Conservation (phyloP, 2,797 vertebrate species). For the Mormyrops attenuatus region DNA sequence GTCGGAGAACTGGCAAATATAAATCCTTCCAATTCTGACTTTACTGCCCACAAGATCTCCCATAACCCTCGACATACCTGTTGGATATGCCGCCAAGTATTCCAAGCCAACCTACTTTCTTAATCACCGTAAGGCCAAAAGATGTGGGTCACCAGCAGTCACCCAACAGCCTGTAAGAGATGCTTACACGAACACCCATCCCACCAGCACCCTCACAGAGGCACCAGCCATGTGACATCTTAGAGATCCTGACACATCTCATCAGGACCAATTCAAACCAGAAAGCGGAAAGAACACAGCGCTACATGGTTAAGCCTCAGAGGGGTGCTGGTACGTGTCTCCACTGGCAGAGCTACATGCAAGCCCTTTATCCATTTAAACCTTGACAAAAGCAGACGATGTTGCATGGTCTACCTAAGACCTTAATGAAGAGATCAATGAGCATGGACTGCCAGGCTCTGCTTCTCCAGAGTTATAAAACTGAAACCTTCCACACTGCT, state of each 20-base stretch:
- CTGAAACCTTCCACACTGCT: not conserved
- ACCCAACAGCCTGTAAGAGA: not conserved
- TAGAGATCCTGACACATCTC: not conserved
- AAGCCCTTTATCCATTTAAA: not conserved
- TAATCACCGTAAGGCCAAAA: not conserved
- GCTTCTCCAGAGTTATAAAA: not conserved
- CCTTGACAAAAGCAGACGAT: not conserved
- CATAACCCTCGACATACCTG: not conserved
- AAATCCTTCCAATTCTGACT: conserved; percentile 6
- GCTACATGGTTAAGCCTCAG: not conserved
- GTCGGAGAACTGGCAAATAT: not conserved
- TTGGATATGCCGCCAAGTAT: not conserved
- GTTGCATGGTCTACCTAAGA: not conserved
- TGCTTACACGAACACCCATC: not conserved
- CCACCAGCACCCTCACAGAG: not conserved
- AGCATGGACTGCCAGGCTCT: not conserved
- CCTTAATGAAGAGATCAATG: not conserved
- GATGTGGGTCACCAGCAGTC: not conserved
- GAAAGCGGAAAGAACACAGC: not conserved
- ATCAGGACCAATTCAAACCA: not conserved
- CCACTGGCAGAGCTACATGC: too few relatives aligned
- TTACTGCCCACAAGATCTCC: not conserved
- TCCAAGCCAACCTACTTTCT: not conserved
- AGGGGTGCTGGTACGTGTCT: not conserved
- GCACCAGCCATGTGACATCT: not conserved